Base-by-base conservation (phyloP, 2,113 vertebrate genomes). In the Heloderma charlesbogerti region DNA sequence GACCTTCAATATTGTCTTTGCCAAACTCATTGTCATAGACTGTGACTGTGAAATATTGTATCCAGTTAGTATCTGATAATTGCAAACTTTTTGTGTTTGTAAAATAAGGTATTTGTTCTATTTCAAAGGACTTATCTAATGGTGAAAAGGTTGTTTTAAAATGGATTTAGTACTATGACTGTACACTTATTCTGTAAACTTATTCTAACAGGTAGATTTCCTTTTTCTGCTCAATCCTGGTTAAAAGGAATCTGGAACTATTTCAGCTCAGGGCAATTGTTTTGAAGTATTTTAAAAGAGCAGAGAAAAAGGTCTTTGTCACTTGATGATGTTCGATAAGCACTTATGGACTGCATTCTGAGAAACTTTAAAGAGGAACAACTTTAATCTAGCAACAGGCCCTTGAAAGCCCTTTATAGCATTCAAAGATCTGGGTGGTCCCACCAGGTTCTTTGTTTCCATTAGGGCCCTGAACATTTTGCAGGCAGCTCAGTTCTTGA, bases 371-470 rank as follows among this genome's bases (percentile, higher is more conserved):
- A 93, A 94, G 51, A 43, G 67, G 81, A 92, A 25, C 37, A 93
- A 92, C 37, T 95, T 94, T 95, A 96, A 95, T 96, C 96, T 84
- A 90, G 74, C 90, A 92, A 96, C 94, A 93, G 88, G 60, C 57
- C 60, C 93, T 96, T 90, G 89, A 96, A 85, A 48, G 84, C 95
- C 94, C 60, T 93, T 80, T 94, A 90, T 84, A 87, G 80, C 54
- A 75, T 88, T 95, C 92, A 74, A 74, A 93, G 86, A 25, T 93
- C 93, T 95, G 91, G 92, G 94, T 96, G 94, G 95, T 95, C 92
- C 72, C 88, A 54, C 67, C 93, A 85, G 89, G 94, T 95, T 75
- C 84, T 95, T 95, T 96, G 91, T 92, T 91, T 82, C 92, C 79
- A 63, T 90, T 84, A 89, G 8, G 3, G 20, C 95, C 31, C 86